Base-by-base conservation (phyloP, 2,797 vertebrate species). In the Eulemur albifrons region DNA sequence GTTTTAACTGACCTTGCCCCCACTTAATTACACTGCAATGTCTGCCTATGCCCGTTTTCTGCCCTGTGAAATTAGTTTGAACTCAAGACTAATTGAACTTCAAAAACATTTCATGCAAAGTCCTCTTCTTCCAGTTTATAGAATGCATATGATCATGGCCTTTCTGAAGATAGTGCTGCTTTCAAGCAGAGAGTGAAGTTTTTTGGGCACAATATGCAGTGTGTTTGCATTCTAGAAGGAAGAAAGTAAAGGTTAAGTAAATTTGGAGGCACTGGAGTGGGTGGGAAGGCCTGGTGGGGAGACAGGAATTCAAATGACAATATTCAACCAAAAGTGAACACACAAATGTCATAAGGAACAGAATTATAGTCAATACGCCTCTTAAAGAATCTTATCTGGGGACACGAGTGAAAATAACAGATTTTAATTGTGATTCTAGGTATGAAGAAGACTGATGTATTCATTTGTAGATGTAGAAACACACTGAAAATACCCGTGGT, bases 11-110 rank as follows among this genome's bases (percentile, higher is more conserved):
- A 97, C 95, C 81, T 96, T 96, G 97, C 97, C 97, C 97, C 97
- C 73, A 50, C 97, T 97, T 98, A 97, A 98, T 98, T 97, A 97
- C 0, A 1, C 94, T 89, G 96, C 65, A 76, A 88, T 59, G 93
- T 97, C 97, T 97, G 97, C 95, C 97, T 85, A 81, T 0, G 50
- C 90, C 81, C 86, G 15, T 97, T 98, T 98, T 98, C 96, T 97
- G 97, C 95, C 97, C 97, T 98, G 98, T 97, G 97, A 98, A 98
- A 98, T 98, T 96, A 98, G 97, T 97, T 96, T 95, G 95, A 97
- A 97, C 97, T 98, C 97, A 97, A 97, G 90, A 96, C 97, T 98
- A 98, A 98, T 92, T 97, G 97, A 97, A 97, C 97, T 98, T 98
- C 97, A 97, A 97, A 97, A 98, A 96, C 43, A 84, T 82, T 83